Conservation (phyloP, 2,113 vertebrate genomes). For the Engraulis encrasicolus region DNA sequence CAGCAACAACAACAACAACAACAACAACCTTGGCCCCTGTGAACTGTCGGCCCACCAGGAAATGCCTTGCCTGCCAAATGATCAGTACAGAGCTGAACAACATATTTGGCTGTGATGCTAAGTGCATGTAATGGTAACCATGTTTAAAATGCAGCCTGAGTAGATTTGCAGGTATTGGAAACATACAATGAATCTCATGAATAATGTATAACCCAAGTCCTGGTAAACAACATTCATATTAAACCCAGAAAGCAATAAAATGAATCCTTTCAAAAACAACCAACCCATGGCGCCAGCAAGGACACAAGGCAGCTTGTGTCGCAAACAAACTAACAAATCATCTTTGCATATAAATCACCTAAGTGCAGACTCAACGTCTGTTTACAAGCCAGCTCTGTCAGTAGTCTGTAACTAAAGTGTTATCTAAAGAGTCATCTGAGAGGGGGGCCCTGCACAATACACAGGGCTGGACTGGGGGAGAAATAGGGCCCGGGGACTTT, state of each 20-base stretch:
- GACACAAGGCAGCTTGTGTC: slow-evolving; percentile 35
- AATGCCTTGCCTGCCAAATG: no score
- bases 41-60: no score
- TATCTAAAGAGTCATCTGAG: neutral
- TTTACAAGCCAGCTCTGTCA: neutral
- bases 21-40: no score
- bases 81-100: no score
- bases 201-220: slow-evolving; percentile 58
- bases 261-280: slow-evolving; percentile 49
- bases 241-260: slow-evolving; percentile 52
- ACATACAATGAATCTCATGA: slow-evolving; percentile 51
- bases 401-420: no score
- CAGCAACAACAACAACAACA: no score
- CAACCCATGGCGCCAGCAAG: slow-evolving; percentile 45
- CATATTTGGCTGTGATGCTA: no score
- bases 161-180: slow-evolving; percentile 49
- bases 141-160: slow-evolving; percentile 57
- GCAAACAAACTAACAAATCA: slow-evolving; percentile 21
- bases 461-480: no score
- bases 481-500: no score
- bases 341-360: slow-evolving; percentile 21
- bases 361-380: neutral
- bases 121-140: slow-evolving; percentile 36
- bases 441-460: no score
- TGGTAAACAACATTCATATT: slow-evolving; percentile 50